Base-by-base conservation (phyloP, 2,113 vertebrate genomes). In the Oriolus oriolus region DNA sequence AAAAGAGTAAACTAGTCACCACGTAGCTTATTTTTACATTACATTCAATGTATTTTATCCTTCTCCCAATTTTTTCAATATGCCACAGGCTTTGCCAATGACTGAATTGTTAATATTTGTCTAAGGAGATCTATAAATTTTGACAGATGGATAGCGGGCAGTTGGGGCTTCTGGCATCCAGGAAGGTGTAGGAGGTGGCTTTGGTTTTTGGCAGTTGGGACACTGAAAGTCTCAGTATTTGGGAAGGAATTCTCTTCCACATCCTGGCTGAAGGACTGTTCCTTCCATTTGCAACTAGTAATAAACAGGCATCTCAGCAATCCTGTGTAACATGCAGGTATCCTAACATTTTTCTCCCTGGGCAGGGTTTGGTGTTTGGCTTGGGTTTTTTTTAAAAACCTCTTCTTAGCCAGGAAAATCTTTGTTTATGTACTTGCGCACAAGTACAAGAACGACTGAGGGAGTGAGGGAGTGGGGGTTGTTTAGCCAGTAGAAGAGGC, bases 71-170 rank as follows among this genome's bases (percentile, higher is more conserved):
- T 76, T 94, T 94, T 82, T 83, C 59, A 94, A 66, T 75, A 64
- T 35, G 60, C 37, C 52, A 56, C 23, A 71, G 69, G 19, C 15
- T 95, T 79, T 84, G 56, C 23, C 37, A 33, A 68, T 71, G 71
- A 66, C 56, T 84, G 73, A 84, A 94, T 64, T 74, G 41, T 69
- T 87, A 66, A 16, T 84, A 52, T 70, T 93, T 78, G 20, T 57
- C 75, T 80, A 83, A 47, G 53, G 53, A 93, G 77, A 90, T 37
- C 70, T 79, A 71, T 56, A 61, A 56, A 81, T 87, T 82, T 87
- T 82, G 70, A 94, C 94, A 96, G 91, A 90, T 89, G 93, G 95
- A 19, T 66, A 86, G 91, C 75, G 11, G 83, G 71, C 86, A 93
- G 71, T 28, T 64, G 68, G 52, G 84, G 56, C 80, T 96, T 93